phyloP scores from a whole-genome alignment of 1,140 invertebrate species.

The Neoseiulus cucumeris region DNA sequence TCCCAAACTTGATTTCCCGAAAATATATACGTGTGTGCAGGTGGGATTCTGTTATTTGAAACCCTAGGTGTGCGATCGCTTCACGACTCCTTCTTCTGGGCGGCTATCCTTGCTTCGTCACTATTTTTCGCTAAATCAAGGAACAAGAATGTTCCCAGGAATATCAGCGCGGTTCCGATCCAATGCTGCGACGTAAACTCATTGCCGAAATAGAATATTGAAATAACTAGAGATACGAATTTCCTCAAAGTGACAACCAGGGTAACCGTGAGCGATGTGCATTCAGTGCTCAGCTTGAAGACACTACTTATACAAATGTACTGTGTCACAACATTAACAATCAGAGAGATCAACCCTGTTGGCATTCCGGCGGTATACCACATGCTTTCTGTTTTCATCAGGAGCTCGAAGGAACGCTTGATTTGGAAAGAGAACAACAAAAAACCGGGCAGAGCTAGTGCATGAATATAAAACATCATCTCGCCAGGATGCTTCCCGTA shows the following conservation, averaged over 20 bases:
- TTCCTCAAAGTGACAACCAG: slow-evolving; percentile 85
- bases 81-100: too few relatives aligned
- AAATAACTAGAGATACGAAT: slow-evolving; percentile 81
- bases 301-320: slow-evolving; percentile 85
- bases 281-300: slow-evolving; percentile 78
- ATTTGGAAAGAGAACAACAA: slow-evolving; percentile 45
- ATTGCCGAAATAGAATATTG: slow-evolving; percentile 86
- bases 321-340: slow-evolving; percentile 74
- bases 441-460: slow-evolving; percentile 69
- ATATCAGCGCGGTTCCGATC: slow-evolving; percentile 74
- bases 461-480: slow-evolving; percentile 34
- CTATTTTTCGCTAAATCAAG: slow-evolving; percentile 34
- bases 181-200: slow-evolving; percentile 79
- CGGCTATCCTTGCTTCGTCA: too few relatives aligned
- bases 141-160: slow-evolving; percentile 78
- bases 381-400: slow-evolving; percentile 25
- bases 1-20: too few relatives aligned
- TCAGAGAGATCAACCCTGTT: slow-evolving; percentile 50
- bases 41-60: too few relatives aligned
- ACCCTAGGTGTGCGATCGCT: too few relatives aligned
- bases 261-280: slow-evolving; percentile 79
- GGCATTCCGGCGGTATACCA: slow-evolving; percentile 36
- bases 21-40: too few relatives aligned
- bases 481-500: slow-evolving; percentile 18
- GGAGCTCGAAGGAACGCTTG: slow-evolving; percentile 28